Base-by-base conservation (phyloP, 2,797 vertebrate species). In the Tokudaia tokunoshimensis region DNA sequence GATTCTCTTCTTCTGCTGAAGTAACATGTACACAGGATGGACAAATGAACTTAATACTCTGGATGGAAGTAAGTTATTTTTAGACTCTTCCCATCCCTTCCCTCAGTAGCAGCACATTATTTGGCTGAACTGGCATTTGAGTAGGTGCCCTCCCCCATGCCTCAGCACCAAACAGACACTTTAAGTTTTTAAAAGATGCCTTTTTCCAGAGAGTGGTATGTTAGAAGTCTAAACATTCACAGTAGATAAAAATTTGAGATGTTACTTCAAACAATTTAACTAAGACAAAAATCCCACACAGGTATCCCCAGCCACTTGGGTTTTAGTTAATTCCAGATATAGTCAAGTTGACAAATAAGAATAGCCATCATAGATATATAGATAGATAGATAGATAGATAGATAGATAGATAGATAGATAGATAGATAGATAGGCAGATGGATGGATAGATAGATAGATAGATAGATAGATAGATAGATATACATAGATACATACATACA, bases 11-110 rank as follows among this genome's bases (percentile, higher is more conserved):
- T n/a, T 76, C 79, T 78, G 34, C 57, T 92, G 50, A 92, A 61
- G 63, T 55, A 79, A 26, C 50, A 72, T 34, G 41, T 34, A 31
- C 57, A 52, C 34, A 41, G n/a, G 44, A 76, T 17, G 37, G 47
- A 76, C 74, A 50, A 26, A 9, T 81, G 17, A 29, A 9, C 52
- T 67, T 80, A 47, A 19, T 76, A 31, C 50, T 67, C 34, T 81
- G 70, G 91, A 65, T 87, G 86, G 70, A 55, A 90, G 74, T 83
- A 83, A 94, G 50, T 29, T 82, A 65, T 78, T 94, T 97, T 96
- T 89, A 67, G 93, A 63, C 41, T 26, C 3, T 67, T 61, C 65
- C 52, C 14, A 67, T 26, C 86, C 37, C 57, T 95, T 89, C n/a
- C 47, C 17, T 92, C 20, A 65, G 47, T 44, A 61, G 70, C 79